Evolutionary conservation across 2,888 invertebrate genomes (phyloP).

Genomic region (Protula sp.): DNA sequence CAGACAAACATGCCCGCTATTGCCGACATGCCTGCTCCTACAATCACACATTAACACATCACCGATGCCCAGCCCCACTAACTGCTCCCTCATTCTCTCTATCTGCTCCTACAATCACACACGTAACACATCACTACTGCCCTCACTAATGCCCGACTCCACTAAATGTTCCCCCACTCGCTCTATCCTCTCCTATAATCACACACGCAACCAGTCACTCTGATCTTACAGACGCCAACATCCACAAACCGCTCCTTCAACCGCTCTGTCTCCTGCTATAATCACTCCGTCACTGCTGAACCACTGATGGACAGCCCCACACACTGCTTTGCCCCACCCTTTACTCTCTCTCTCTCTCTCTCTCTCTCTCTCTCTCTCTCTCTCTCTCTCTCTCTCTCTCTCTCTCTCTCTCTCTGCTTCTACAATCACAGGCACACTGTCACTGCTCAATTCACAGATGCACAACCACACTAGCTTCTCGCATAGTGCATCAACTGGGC

Average conservation of each 20-base stretch:
- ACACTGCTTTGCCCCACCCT: slow-evolving; percentile 19
- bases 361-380: too few species aligned
- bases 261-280: slow-evolving; percentile 7
- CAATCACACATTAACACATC: slow-evolving; percentile 13
- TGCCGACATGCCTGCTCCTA: slow-evolving; percentile 19
- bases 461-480: slow-evolving; percentile 24
- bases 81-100: slow-evolving; percentile 17
- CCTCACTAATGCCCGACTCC: slow-evolving; percentile 18
- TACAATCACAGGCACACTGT: too few species aligned
- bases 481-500: slow-evolving; percentile 10
- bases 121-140: slow-evolving; percentile 16
- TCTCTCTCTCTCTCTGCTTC: too few species aligned
- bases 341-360: slow-evolving; percentile 10
- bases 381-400: too few species aligned
- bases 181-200: slow-evolving; percentile 11
- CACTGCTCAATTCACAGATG: slow-evolving; percentile 21
- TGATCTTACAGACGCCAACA: slow-evolving; percentile 20
- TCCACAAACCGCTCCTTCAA: slow-evolving; percentile 23
- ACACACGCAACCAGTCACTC: neutral
- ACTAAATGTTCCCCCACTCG: slow-evolving; percentile 22
- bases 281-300: too few species aligned
- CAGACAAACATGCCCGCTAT: slow-evolving; percentile 23
- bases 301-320: slow-evolving; percentile 21
- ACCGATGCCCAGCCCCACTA: slow-evolving; percentile 21
- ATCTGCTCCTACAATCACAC: slow-evolving; percentile 13